Evolutionary conservation across 2,888 invertebrate species (phyloP), one percentile per base, ranked within the genome.

Genomic region (Caenorhabditis sp.): DNA sequence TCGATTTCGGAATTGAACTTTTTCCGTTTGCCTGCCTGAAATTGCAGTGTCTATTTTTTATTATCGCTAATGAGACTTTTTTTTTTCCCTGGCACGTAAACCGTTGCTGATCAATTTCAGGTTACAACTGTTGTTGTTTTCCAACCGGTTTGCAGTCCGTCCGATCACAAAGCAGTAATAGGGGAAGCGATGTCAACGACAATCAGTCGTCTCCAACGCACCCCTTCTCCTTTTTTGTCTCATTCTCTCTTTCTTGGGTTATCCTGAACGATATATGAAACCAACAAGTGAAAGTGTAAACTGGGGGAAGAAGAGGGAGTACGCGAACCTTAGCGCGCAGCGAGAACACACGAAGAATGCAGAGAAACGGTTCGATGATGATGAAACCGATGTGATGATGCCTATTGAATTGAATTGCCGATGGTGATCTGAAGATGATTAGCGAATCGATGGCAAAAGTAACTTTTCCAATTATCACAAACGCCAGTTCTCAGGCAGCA

Each of bases 221-320:
- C 58, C 55, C 26, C 47, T 58, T 51, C 51, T 44, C 40, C 13
- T 22, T 74, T 47, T 71, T 22, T 28, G 8, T 50, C 24, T 50
- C 37, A 55, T 40, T 58, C 64, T 76, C 61, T 40, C 32, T 18
- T 35, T 76, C 58, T 76, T 64, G 51, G 61, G 67, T 68, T 61
- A 76, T 76, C 76, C 76, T 76, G 76, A 76, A 76, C 67, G 65
- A 74, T 65, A 74, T 65, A 53, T 58, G 72, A 74, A 74, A 74
- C 74, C 58, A 47, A 32, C 71, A 37, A 76, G 76, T 67, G 61
- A 76, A 76, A 76, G 76, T 76, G 76, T 76, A 76, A 76, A 76
- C 74, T 67, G 53, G 61, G 50, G 28, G 60, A 72, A 35, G 55
- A 22, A 40, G 26, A 65, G 22, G 47, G 65, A 74, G 58, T 58